Conservation (phyloP, 2,888 invertebrate species). For the Chalcis sispes region DNA sequence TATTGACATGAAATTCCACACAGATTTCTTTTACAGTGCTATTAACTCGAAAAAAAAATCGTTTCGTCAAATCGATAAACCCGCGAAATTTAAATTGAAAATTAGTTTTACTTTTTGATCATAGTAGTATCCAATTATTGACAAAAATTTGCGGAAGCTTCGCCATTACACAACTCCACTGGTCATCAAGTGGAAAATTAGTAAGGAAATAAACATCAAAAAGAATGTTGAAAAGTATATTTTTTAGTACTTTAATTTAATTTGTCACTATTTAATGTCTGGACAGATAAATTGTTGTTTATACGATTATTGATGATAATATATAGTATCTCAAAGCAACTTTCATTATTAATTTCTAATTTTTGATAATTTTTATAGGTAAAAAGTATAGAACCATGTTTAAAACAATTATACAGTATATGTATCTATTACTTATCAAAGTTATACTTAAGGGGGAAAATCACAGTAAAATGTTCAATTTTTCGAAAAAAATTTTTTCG, state of each 20-base stretch:
- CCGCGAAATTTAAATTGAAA: too few relatives aligned
- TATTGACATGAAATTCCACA: too few relatives aligned
- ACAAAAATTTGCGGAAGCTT: constrained; percentile 95
- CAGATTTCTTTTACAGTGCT: too few relatives aligned
- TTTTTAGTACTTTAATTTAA: constrained; percentile 96
- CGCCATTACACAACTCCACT: constrained; percentile 91
- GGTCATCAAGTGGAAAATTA: constrained; percentile 94
- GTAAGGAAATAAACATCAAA: constrained; percentile 92
- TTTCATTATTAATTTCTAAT: background rate
- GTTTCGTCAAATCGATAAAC: too few relatives aligned
- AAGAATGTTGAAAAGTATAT: constrained; percentile 97
- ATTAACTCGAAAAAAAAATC: too few relatives aligned
- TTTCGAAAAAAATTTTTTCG: too few relatives aligned
- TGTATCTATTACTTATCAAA: too few relatives aligned
- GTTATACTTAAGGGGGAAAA: too few relatives aligned
- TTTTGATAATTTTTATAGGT: constrained; percentile 80
- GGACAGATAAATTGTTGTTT: constrained; percentile 78
- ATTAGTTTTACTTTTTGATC: too few relatives aligned
- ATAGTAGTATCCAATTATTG: too few relatives aligned
- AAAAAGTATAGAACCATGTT: constrained; percentile 96
- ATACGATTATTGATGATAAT: background rate
- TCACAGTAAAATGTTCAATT: too few relatives aligned
- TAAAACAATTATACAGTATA: constrained; percentile 98
- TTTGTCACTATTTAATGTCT: constrained; percentile 97
- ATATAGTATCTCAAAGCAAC: too few relatives aligned